Evolutionary conservation across 2,113 vertebrate genomes (phyloP).

Genomic region (Prunella himalayana): DNA sequence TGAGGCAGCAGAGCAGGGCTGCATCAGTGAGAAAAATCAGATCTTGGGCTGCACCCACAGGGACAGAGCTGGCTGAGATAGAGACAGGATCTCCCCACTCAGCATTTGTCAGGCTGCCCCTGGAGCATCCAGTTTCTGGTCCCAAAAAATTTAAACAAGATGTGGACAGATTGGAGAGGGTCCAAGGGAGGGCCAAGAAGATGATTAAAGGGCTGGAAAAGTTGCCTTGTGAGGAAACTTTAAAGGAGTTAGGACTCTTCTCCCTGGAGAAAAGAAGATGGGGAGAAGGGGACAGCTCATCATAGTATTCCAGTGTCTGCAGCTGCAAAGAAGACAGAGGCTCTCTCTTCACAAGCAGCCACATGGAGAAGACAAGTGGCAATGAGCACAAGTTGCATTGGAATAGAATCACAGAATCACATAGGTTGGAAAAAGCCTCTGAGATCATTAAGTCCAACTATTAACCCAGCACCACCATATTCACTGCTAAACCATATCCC

Average conservation of each 20-base stretch:
- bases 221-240: background rate
- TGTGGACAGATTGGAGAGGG: background rate
- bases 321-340: background rate
- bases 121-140: background rate
- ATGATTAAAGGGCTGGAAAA: background rate
- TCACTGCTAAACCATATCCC: background rate
- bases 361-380: background rate
- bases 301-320: background rate
- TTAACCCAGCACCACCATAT: background rate
- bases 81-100: background rate
- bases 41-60: background rate
- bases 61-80: background rate
- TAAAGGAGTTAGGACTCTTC: background rate
- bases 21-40: rapidly evolving
- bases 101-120: background rate
- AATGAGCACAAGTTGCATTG: background rate
- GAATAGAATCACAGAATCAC: background rate
- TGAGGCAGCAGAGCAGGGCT: background rate
- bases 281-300: rapidly evolving
- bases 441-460: background rate
- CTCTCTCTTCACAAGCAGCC: background rate
- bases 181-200: background rate
- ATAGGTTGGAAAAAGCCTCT: background rate
- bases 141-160: background rate
- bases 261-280: background rate